A percentile compares a stretch with the other conserved stretches of the same genome.
Conservation (phyloP, 1,140 invertebrate species). For the Lerema accius region DNA sequence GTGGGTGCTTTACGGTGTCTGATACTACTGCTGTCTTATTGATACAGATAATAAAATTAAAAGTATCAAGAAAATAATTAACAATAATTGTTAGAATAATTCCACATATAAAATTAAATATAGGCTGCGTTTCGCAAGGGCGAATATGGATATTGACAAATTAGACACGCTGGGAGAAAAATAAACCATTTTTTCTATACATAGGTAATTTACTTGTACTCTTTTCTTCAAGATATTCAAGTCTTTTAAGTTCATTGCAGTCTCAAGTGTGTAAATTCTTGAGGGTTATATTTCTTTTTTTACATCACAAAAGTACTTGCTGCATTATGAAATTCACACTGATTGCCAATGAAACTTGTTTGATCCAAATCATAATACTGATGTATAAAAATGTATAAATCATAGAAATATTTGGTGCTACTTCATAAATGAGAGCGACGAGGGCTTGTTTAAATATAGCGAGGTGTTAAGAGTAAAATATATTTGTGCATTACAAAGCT, state of each 20-base stretch:
- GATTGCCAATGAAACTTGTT: neutral
- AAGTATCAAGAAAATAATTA: constrained; percentile 45
- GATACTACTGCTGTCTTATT: constrained; percentile 24
- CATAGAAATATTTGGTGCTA: neutral
- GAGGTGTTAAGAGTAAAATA: constrained; percentile 46
- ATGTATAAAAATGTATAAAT: neutral
- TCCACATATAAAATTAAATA: neutral
- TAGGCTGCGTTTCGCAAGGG: neutral
- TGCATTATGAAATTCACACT: no score
- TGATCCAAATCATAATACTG: constrained; percentile 16
- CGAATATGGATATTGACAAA: neutral
- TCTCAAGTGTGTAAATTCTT: neutral
- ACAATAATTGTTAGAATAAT: constrained; percentile 39
- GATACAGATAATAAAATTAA: constrained; percentile 52
- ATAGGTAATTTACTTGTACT: constrained; percentile 8
- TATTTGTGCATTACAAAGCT: constrained; percentile 66
- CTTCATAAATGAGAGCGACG: constrained; percentile 4
- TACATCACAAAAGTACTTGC: neutral
- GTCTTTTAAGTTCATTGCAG: neutral
- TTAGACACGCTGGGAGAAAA: neutral
- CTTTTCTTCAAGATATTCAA: neutral
- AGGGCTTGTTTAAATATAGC: constrained; percentile 16
- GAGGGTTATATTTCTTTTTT: neutral
- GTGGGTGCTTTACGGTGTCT: neutral
- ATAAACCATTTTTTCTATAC: neutral